Evolutionary conservation across 2,888 invertebrate genomes (phyloP).

Genomic region (Tenthredo scrophulariae): DNA sequence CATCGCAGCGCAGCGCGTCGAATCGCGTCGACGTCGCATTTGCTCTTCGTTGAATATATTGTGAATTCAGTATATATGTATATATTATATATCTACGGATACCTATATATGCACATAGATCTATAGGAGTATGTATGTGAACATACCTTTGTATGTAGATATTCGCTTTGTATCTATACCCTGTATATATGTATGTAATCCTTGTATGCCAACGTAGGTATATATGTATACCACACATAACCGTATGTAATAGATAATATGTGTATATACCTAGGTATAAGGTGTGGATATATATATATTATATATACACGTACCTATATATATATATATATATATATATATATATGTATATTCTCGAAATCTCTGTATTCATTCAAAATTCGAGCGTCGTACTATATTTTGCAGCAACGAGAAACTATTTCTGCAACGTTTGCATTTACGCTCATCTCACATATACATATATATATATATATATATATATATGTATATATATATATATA

Average conservation of each 20-base stretch:
- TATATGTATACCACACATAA: too few species aligned
- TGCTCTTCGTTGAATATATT: neutral
- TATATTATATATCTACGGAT: neutral
- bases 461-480: neutral
- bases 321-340: neutral
- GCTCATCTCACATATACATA: neutral
- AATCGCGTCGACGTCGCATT: neutral
- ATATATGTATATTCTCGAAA: neutral
- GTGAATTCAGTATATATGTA: neutral
- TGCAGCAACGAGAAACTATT: neutral
- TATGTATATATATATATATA: neutral
- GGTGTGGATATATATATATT: too few species aligned
- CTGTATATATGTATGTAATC: conserved; percentile 4
- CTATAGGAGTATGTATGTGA: neutral
- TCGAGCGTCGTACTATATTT: neutral
- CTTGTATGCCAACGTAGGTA: too few species aligned
- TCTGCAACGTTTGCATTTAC: conserved; percentile 45
- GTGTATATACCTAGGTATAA: too few species aligned
- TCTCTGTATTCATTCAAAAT: neutral
- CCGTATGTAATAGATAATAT: too few species aligned
- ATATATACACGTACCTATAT: neutral
- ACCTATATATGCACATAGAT: neutral
- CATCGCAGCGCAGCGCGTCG: neutral
- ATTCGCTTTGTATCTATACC: neutral
- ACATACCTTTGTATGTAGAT: neutral